phyloP scores from a whole-genome alignment of 2,797 vertebrate genomes.

The Sebastes melanostomus region DNA sequence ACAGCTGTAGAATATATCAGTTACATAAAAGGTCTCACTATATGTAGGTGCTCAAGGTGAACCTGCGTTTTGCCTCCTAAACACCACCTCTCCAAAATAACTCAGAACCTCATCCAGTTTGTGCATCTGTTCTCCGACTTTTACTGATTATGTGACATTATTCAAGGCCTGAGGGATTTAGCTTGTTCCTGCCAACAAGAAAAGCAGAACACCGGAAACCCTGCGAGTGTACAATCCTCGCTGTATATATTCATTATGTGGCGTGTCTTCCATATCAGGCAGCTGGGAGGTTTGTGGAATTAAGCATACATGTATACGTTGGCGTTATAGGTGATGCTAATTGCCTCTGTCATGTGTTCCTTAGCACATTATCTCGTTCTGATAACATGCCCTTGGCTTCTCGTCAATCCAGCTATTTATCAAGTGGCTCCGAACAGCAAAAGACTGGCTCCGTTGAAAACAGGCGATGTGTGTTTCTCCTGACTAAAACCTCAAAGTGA shows the following conservation, averaged over 20 bases:
- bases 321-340: not conserved
- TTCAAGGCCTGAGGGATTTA: not conserved
- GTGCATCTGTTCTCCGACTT: slow-evolving; percentile 20
- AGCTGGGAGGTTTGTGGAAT: not conserved
- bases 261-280: not conserved
- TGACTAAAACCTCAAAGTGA: slow-evolving; percentile 14
- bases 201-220: not conserved
- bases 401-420: slow-evolving; percentile 29
- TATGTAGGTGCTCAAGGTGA: not conserved
- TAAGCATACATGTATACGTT: not conserved
- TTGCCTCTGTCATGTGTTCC: slow-evolving; percentile 23
- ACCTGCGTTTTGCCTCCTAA: not conserved
- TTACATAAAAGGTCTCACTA: not conserved
- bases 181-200: slow-evolving; percentile 8
- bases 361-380: not conserved
- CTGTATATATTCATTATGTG: not conserved
- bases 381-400: slow-evolving; percentile 19
- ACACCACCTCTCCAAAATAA: not conserved
- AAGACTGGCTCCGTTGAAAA: not conserved
- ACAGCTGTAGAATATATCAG: not conserved
- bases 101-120: slow-evolving; percentile 3
- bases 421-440: slow-evolving; percentile 11
- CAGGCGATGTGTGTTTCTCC: not conserved
- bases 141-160: slow-evolving; percentile 21
- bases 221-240: not conserved